Evolutionary conservation across 2,113 vertebrate species (phyloP).

Genomic region (Cyanistes caeruleus): DNA sequence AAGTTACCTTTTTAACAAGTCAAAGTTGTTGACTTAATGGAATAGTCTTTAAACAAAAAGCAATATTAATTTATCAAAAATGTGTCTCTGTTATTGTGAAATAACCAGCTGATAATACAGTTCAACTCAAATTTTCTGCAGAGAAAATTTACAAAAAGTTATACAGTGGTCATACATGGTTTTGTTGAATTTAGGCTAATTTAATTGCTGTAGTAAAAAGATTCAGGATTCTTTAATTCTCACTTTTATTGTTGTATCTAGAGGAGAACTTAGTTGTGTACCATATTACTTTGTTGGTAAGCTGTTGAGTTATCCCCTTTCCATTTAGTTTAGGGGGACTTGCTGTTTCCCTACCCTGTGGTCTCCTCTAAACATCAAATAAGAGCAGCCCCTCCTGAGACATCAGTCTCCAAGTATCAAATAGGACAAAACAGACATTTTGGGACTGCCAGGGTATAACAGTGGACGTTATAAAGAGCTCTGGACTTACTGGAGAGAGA

Average conservation of each 20-base stretch:
- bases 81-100: background rate
- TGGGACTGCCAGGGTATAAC: accelerated
- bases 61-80: background rate
- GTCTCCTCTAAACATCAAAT: background rate
- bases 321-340: background rate
- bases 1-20: conserved; percentile 54
- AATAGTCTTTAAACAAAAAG: background rate
- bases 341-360: background rate
- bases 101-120: background rate
- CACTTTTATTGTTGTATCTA: background rate
- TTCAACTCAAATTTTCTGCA: background rate
- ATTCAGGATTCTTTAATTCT: background rate
- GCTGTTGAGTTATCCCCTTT: background rate
- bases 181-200: background rate
- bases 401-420: background rate
- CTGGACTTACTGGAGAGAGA: background rate
- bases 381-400: background rate
- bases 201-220: background rate
- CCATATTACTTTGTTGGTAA: background rate
- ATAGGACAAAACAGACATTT: background rate
- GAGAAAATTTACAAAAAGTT: background rate
- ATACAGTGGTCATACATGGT: accelerated
- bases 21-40: background rate
- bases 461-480: background rate
- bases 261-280: accelerated